Percentiles rank a stretch among this genome's conserved stretches.
phyloP scores from a whole-genome alignment of 2,113 vertebrate genomes.

The Cololabis saira region DNA sequence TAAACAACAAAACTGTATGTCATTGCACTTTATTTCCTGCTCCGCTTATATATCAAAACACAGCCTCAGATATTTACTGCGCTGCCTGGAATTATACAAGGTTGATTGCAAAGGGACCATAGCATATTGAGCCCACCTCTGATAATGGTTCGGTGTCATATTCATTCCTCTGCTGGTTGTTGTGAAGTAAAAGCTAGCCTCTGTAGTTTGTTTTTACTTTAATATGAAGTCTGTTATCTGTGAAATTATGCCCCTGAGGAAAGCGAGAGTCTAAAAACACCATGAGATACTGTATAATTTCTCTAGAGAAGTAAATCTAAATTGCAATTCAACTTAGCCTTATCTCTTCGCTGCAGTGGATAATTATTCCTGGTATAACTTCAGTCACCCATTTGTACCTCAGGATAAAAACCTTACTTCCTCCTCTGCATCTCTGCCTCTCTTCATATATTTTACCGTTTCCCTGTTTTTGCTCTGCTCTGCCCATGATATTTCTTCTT shows the following conservation, averaged over 20 bases:
- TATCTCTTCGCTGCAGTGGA: constrained; percentile 27
- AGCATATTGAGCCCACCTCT: constrained; percentile 14
- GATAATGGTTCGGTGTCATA: background rate
- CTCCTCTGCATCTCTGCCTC: background rate
- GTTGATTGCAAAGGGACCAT: constrained; percentile 23
- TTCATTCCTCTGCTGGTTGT: background rate
- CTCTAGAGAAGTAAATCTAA: constrained; percentile 24
- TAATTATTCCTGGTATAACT: constrained; percentile 41
- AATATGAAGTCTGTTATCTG: constrained; percentile 36
- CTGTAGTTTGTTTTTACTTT: constrained; percentile 29
- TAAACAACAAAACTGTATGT: constrained; percentile 1
- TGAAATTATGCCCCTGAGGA: constrained; percentile 44
- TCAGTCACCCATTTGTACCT: constrained; percentile 19
- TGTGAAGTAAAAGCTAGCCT: constrained; percentile 14
- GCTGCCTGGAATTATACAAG: constrained; percentile 3
- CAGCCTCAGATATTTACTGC: constrained; percentile 17
- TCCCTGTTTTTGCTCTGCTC: background rate
- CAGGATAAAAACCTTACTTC: constrained; percentile 26
- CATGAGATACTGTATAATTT: constrained; percentile 22
- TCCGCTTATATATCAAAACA: constrained; percentile 24
- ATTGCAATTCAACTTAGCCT: constrained; percentile 31
- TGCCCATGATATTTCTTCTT: background rate
- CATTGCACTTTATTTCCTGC: constrained; percentile 32
- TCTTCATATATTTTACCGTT: background rate
- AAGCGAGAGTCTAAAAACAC: background rate